A percentile compares a stretch with the other conserved stretches of the same genome.
phyloP scores from a whole-genome alignment of 2,888 invertebrate species.

The Acronicta psi region DNA sequence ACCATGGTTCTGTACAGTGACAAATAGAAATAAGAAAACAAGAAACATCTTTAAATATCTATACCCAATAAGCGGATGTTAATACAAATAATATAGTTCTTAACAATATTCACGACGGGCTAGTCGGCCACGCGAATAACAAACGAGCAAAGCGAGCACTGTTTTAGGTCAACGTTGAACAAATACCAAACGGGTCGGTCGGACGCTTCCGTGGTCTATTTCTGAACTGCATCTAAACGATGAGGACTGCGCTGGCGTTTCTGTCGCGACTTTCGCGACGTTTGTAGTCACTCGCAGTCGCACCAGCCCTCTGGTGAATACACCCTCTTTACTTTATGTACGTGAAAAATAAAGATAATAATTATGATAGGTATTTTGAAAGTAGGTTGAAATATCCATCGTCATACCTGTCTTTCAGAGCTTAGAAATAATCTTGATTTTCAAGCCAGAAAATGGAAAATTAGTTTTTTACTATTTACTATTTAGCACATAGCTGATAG shows the following conservation, averaged over 20 bases:
- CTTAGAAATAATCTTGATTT: too few species aligned
- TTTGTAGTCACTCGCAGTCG: conserved; percentile 50
- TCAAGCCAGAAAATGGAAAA: too few species aligned
- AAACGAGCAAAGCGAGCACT: conserved; percentile 87
- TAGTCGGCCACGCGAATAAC: conserved; percentile 84
- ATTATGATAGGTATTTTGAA: too few species aligned
- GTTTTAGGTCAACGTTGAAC: conserved; percentile 89
- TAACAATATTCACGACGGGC: conserved; percentile 66
- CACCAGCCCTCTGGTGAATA: conserved; percentile 6
- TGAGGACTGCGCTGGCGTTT: conserved; percentile 73
- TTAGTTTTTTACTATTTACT: too few species aligned
- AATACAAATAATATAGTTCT: conserved; percentile 55
- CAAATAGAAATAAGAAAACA: conserved; percentile 22
- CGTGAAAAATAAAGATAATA: too few species aligned
- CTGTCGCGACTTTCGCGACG: conserved; percentile 77
- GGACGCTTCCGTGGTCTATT: conserved; percentile 88
- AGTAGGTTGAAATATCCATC: too few species aligned
- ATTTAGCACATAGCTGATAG: neutral
- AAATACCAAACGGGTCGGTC: conserved; percentile 89
- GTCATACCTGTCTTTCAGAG: too few species aligned
- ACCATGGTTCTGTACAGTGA: conserved; percentile 8
- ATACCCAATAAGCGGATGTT: conserved; percentile 52
- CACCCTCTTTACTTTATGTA: too few species aligned
- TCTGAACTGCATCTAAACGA: conserved; percentile 85
- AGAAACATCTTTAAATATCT: conserved; percentile 40